Percentiles rank a stretch among this genome's conserved stretches.
Evolutionary conservation across 1,140 invertebrate species (phyloP).

Genomic region (Theocolax elegans): DNA sequence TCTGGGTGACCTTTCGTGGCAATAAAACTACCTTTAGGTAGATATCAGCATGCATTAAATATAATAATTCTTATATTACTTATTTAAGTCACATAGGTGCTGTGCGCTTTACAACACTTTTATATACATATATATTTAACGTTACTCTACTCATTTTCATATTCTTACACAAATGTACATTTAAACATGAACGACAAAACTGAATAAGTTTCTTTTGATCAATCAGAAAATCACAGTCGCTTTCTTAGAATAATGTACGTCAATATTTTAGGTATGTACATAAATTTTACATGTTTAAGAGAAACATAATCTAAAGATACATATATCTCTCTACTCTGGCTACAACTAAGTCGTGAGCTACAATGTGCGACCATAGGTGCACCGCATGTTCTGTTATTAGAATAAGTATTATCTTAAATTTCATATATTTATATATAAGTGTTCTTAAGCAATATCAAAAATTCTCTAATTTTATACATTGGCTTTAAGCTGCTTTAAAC

Average conservation of each 20-base stretch:
- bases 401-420: constrained; percentile 3
- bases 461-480: background rate
- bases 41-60: constrained; percentile 28
- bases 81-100: constrained; percentile 17
- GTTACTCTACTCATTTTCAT: too few species aligned
- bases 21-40: constrained; percentile 57
- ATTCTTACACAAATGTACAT: background rate
- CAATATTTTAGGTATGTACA: constrained; percentile 26
- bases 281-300: constrained; percentile 14
- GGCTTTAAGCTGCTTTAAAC: constrained; percentile 8
- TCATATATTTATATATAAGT: constrained; percentile 3
- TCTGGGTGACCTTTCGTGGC: constrained; percentile 65
- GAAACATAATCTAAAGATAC: background rate
- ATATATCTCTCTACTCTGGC: background rate
- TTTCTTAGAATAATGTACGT: constrained; percentile 13
- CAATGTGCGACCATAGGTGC: constrained; percentile 9
- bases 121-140: background rate
- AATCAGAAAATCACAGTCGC: background rate
- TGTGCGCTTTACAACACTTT: constrained; percentile 28
- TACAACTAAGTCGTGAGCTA: background rate
- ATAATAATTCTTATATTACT: constrained; percentile 3
- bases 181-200: background rate
- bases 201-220: background rate
- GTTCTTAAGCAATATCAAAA: background rate
- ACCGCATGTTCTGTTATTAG: constrained; percentile 37